Evolutionary conservation across 2,888 invertebrate genomes (phyloP).

Genomic region (Priocnemis perturbator): DNA sequence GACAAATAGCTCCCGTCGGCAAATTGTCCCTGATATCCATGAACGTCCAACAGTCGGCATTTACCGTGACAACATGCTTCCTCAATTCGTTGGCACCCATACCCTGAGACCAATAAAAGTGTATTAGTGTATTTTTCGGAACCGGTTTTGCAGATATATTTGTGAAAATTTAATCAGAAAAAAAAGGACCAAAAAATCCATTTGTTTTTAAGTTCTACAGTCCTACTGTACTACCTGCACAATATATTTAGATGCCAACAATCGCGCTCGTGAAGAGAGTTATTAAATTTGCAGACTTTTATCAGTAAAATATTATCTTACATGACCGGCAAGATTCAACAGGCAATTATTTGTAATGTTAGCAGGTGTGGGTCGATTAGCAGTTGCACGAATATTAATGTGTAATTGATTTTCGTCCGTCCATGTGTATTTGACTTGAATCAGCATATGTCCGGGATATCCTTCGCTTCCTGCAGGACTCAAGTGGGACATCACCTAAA

Average conservation of each 20-base stretch:
- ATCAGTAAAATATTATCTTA: constrained; percentile 55
- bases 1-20: constrained; percentile 66
- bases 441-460: constrained; percentile 77
- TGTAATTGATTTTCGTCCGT: constrained; percentile 76
- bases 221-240: too few species aligned
- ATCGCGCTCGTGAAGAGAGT: too few species aligned
- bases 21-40: constrained; percentile 69
- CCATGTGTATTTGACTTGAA: constrained; percentile 76
- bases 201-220: too few species aligned
- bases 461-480: constrained; percentile 77
- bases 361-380: constrained; percentile 77
- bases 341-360: constrained; percentile 79
- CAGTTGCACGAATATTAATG: constrained; percentile 77
- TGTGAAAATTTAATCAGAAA: too few species aligned
- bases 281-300: too few species aligned
- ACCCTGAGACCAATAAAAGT: constrained; percentile 55
- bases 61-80: constrained; percentile 72
- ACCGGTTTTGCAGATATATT: too few species aligned
- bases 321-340: constrained; percentile 81
- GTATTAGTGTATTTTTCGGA: too few species aligned
- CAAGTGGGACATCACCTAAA: constrained; percentile 74
- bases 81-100: constrained; percentile 68
- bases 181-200: too few species aligned
- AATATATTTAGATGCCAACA: too few species aligned
- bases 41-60: constrained; percentile 75